Evolutionary conservation across 2,888 invertebrate genomes (phyloP).

Genomic region (Xestobium rufovillosum): DNA sequence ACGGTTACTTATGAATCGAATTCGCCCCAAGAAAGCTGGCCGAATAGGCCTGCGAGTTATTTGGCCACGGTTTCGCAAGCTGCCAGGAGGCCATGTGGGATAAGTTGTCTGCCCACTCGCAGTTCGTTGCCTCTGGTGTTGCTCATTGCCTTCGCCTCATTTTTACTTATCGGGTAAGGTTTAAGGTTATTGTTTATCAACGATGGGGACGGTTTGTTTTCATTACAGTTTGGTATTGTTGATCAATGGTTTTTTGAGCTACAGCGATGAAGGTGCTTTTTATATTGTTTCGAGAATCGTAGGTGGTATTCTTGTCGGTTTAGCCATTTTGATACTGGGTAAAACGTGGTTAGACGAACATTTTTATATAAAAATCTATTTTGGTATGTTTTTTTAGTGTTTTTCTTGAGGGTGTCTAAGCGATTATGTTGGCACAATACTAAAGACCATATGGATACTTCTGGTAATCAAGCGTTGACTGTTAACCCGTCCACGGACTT

Average conservation of each 20-base stretch:
- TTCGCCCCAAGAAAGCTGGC: constrained; percentile 37
- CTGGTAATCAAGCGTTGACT: constrained; percentile 51
- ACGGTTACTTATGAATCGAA: constrained; percentile 64
- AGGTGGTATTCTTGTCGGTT: no score
- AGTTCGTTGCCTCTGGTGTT: constrained; percentile 36
- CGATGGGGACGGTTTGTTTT: no score
- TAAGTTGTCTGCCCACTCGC: constrained; percentile 38
- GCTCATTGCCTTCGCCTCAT: constrained; percentile 36
- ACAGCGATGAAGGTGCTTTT: no score
- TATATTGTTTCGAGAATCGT: no score
- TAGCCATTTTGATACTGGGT: constrained; percentile 6
- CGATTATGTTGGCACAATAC: constrained; percentile 38
- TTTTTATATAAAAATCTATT: no score
- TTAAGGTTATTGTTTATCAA: constrained; percentile 15
- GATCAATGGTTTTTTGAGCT: no score
- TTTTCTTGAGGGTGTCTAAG: constrained; percentile 36
- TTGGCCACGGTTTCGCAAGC: constrained; percentile 46
- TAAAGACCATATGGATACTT: constrained; percentile 46
- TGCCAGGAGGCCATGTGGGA: constrained; percentile 52
- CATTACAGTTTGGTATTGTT: no score
- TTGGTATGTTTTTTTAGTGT: constrained; percentile 34
- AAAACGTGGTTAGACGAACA: no score
- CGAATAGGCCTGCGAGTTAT: constrained; percentile 40
- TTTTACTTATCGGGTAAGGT: constrained; percentile 35
- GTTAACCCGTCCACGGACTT: constrained; percentile 71